phyloP scores from a whole-genome alignment of 2,113 vertebrate species.

The Dicrurus megarhynchus region DNA sequence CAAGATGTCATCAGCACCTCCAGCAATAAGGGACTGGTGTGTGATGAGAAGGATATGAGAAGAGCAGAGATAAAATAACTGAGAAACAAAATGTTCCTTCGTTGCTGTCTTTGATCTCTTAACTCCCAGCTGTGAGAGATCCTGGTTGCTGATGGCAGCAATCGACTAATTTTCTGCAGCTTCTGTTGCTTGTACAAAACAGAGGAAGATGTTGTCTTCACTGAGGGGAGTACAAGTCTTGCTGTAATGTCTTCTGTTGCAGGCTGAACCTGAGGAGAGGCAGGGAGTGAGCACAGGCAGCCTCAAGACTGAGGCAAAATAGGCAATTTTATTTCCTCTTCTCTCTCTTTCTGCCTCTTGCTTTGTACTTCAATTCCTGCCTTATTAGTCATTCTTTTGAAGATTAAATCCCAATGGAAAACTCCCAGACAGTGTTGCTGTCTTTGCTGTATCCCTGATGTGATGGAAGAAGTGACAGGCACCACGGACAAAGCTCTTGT shows the following conservation, averaged over 20 bases:
- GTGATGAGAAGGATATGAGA: slow-evolving; percentile 23
- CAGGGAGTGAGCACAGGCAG: neutral
- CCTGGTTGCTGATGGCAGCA: slow-evolving; percentile 57
- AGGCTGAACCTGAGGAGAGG: neutral
- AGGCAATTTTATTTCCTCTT: neutral
- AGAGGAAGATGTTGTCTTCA: slow-evolving; percentile 41
- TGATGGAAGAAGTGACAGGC: neutral
- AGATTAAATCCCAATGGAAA: neutral
- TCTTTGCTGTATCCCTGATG: neutral
- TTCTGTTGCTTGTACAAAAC: slow-evolving; percentile 48
- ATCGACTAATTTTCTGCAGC: slow-evolving; percentile 42
- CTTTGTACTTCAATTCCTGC: neutral
- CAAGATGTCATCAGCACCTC: slow-evolving; percentile 53
- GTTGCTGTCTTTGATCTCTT: slow-evolving; percentile 63
- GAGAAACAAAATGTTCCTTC: slow-evolving; percentile 63
- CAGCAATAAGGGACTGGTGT: slow-evolving; percentile 25
- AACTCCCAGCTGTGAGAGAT: slow-evolving; percentile 65
- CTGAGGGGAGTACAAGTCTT: slow-evolving; percentile 35
- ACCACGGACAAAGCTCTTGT: neutral
- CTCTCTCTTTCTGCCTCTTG: neutral
- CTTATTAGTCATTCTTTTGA: neutral
- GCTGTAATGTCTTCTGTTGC: slow-evolving; percentile 9
- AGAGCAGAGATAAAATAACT: slow-evolving; percentile 42
- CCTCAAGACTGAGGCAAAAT: neutral
- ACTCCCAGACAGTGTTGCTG: neutral